phyloP scores from a whole-genome alignment of 2,113 vertebrate genomes.

The Laticauda colubrina region DNA sequence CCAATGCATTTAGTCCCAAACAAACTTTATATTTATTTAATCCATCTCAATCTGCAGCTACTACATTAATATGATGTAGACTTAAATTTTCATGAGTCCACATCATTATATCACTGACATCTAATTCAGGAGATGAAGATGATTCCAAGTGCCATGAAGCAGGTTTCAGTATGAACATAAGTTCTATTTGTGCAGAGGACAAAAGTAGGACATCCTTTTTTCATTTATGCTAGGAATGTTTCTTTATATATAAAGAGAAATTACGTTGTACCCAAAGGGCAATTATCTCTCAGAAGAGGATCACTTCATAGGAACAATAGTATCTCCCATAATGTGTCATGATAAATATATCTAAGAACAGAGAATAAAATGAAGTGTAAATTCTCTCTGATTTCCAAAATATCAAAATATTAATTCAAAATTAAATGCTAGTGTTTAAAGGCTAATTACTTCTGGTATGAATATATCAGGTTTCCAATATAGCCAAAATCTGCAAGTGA shows the following conservation, averaged over 20 bases:
- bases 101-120: background rate
- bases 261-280: background rate
- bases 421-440: background rate
- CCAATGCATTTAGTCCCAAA: background rate
- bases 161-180: background rate
- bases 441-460: background rate
- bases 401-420: background rate
- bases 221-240: background rate
- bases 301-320: background rate
- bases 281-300: background rate
- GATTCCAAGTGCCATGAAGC: background rate
- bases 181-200: background rate
- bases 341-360: background rate
- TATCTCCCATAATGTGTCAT: background rate
- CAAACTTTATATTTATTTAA: background rate
- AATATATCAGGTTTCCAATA: background rate
- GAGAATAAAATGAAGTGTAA: background rate
- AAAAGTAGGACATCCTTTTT: background rate
- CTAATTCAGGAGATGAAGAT: background rate
- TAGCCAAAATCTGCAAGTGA: background rate
- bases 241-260: background rate
- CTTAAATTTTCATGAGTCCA: background rate
- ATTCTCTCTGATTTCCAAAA: background rate
- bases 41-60: background rate
- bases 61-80: background rate